A percentile compares a stretch with the other conserved stretches of the same genome.
phyloP scores from a whole-genome alignment of 2,888 invertebrate genomes.

The Cryptus armator region DNA sequence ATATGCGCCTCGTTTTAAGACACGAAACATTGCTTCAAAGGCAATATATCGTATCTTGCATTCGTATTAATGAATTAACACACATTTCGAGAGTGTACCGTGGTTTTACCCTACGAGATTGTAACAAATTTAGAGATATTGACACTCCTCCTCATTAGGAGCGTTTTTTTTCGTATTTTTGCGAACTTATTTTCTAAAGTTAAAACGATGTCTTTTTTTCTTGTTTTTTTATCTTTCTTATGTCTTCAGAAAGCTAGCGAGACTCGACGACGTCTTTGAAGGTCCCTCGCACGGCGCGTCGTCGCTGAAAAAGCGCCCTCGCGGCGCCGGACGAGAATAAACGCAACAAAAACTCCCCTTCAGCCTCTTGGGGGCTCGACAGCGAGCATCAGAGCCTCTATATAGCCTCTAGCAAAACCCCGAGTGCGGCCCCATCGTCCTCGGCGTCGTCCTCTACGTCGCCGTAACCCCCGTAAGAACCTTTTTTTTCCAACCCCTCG shows the following conservation, averaged over 20 bases:
- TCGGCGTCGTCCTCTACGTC: slow-evolving; percentile 53
- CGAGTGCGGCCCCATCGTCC: slow-evolving; percentile 52
- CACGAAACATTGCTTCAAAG: neutral
- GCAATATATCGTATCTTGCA: neutral
- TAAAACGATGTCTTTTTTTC: slow-evolving; percentile 28
- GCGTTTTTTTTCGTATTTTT: neutral
- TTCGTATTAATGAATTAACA: neutral
- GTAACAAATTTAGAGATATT: neutral
- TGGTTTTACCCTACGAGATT: neutral
- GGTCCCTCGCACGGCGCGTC: slow-evolving; percentile 67
- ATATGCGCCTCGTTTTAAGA: slow-evolving; percentile 17
- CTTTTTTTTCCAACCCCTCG: slow-evolving; percentile 56
- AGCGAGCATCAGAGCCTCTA: slow-evolving; percentile 45
- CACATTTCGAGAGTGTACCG: neutral
- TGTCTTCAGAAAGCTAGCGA: slow-evolving; percentile 43
- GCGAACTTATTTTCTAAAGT: slow-evolving; percentile 7
- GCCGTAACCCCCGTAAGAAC: slow-evolving; percentile 47
- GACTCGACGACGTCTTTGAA: slow-evolving; percentile 65
- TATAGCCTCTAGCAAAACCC: slow-evolving; percentile 33
- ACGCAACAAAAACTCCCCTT: slow-evolving; percentile 77
- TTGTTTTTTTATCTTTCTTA: slow-evolving; percentile 12
- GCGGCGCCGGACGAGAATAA: slow-evolving; percentile 78
- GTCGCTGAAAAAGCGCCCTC: slow-evolving; percentile 78
- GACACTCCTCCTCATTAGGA: neutral
- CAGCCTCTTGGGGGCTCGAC: slow-evolving; percentile 68